Evolutionary conservation across 2,888 invertebrate species (phyloP), one percentile per base, ranked within the genome.

Genomic region (Serripes groenlandicus): DNA sequence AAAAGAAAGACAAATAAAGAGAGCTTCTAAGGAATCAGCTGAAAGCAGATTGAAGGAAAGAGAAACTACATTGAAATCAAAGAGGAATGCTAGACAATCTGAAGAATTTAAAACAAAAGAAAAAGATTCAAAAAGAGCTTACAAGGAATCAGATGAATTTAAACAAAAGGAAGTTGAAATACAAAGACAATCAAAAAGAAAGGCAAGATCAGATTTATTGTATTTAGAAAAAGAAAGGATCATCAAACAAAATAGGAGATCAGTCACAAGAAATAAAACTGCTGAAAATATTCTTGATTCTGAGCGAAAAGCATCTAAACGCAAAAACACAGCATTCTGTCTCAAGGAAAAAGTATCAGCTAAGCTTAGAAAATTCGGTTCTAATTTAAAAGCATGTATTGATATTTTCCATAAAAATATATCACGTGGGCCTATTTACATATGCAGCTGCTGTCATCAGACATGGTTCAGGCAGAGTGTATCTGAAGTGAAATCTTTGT

Each of bases 161-260:
- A 56, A 23, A 56, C 21, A 56, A 11, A 56, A 56, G 23, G 56
- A 56, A 26, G 23, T 11, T 11, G 23, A 11, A 26, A 56, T n/a
- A 11, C n/a, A n/a, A n/a, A n/a, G n/a, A n/a, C n/a, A n/a, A n/a
- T n/a, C n/a, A n/a, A 56, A 56, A 56, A 26, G 23, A n/a, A 56
- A 56, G 23, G 56, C 26, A 26, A n/a, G 56, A 23, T n/a, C n/a
- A n/a, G 56, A 56, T 56, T 26, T 26, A n/a, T 26, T n/a, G n/a
- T 56, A 23, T 56, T 56, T 56, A 56, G 56, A 56, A 26, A 56
- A 56, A 23, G 56, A 56, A 26, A 56, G 56, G 23, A n/a, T 56
- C 21, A 23, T 56, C 11, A 56, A 56, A 56, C 56, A 56, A 26
- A 11, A 11, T 26, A 26, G 9, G 11, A 21, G 56, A 11, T 26